Base-by-base conservation (phyloP, 2,888 invertebrate species). In the Masnerella sp. region DNA sequence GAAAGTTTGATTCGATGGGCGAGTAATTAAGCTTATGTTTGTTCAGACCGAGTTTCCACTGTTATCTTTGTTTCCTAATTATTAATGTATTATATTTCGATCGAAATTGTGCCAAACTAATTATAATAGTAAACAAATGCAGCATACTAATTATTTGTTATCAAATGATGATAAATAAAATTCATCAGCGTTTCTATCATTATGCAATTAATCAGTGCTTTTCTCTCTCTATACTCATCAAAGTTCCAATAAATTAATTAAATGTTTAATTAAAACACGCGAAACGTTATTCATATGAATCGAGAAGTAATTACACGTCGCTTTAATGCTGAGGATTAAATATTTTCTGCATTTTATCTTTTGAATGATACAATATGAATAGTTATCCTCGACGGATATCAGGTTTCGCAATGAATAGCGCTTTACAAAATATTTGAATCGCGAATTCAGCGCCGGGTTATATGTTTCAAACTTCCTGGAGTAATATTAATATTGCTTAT, bases 401-500 rank as follows among this genome's bases (percentile, higher is more conserved):
- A 38, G 40, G 40, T 54, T 40, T 42, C 42, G 14, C 28, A 32
- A 42, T 56, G 56, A 56, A 56, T 32, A n/a, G 42, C 9, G 30
- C 56, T 32, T 30, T 8, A n/a, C 42, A 56, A 42, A 42, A 54
- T 42, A 56, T 54, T 40, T 15, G 54, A 40, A 32, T 32, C 18
- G 32, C 18, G 11, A 49, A 32, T 32, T 49, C 49, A 49, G 18
- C 30, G 7, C 32, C 49, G 7, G 32, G 49, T 30, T 40, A 40
- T 17, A 28, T 28, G 18, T 38, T 40, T 28, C 11, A 40, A 54
- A 54, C 40, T 54, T 40, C 17, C 28, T 28, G 54, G 9, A 28
- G 28, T 54, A 28, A 54, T 54, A 40, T 54, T 40, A 54, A 54
- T 54, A 54, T 40, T 40, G 54, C 54, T 40, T 54, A 54, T 54